phyloP scores from a whole-genome alignment of 2,797 vertebrate genomes.

The Mallotus villosus region DNA sequence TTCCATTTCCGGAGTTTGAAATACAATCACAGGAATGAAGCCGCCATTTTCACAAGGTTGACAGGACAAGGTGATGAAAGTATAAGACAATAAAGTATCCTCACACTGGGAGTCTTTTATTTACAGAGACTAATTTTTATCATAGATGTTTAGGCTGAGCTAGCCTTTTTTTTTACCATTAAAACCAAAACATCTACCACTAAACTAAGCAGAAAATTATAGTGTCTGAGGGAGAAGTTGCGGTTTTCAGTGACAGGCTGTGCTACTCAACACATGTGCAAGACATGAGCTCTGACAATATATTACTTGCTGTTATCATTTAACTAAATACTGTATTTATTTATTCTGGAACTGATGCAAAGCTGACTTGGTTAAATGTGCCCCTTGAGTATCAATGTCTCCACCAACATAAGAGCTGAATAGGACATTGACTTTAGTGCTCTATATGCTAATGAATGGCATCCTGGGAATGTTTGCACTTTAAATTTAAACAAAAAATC shows the following conservation, averaged over 20 bases:
- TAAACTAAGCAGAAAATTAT: not conserved
- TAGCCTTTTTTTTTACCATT: too few species aligned
- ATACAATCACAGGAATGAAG: conserved; percentile 10
- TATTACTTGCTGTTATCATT: conserved; percentile 11
- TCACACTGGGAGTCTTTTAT: conserved; percentile 2
- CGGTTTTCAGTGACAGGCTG: conserved; percentile 1
- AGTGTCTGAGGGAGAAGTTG: not conserved
- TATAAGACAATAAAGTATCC: conserved; percentile 3
- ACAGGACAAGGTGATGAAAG: conserved; percentile 5
- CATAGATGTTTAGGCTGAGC: not conserved
- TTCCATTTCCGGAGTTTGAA: conserved; percentile 19
- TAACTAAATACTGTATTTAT: conserved; percentile 15
- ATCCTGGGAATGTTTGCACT: not conserved
- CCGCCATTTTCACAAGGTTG: conserved; percentile 10
- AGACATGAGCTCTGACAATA: not conserved
- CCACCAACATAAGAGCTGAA: conserved; percentile 6
- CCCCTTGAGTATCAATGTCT: conserved; percentile 19
- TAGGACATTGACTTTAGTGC: conserved; percentile 24
- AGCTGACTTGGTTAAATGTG: conserved; percentile 24
- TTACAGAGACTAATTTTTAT: not conserved
- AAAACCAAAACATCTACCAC: too few species aligned
- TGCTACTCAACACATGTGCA: not conserved
- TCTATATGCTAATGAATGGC: conserved; percentile 28
- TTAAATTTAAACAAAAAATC: conserved; percentile 12
- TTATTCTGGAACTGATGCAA: conserved; percentile 1